Base-by-base conservation (phyloP, 2,113 vertebrate species). In the Oncorhynchus masou region DNA sequence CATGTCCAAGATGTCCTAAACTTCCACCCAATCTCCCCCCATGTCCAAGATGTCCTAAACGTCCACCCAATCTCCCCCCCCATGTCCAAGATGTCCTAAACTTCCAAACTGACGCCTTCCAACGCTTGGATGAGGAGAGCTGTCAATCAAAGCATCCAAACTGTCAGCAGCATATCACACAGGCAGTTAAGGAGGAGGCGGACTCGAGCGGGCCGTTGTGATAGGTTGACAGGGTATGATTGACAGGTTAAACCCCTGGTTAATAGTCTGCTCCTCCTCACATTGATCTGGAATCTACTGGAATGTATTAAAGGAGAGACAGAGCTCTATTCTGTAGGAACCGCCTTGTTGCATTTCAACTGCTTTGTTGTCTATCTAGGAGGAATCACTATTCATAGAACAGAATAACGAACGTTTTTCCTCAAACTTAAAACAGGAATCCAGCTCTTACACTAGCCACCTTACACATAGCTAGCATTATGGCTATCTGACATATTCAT, bases 241-340 rank as follows among this genome's bases (percentile, higher is more conserved):
- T 93, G 92, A 85, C 92, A 88, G 88, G 85, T 93, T 90, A 93
- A 93, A 90, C 83, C 88, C 89, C 77, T 86, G 88, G 84, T 92
- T 93, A 93, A 94, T 93, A 93, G 90, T 91, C 81, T 90, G 82
- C 88, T 87, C 83, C 84, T 79, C 75, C 82, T 89, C 84, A 77
- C 82, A 82, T 84, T 88, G 87, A 87, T 87, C 86, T 74, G 77
- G 83, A 87, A 86, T 83, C 82, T 81, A 81, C 77, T 70, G 25
- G 74, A 48, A 72, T 73, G 90, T 87, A 77, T 78, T 60, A 70
- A 73, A 80, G 88, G 87, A 78, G 85, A 77, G 77, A 81, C 70
- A 74, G 64, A 51, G 69, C 68, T 73, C 79, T 77, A 77, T 82
- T 85, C 67, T 70, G 29, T 82, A 81, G 59, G n/a, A 62, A 62